Evolutionary conservation across 1,140 invertebrate genomes (phyloP), one percentile per base, ranked within the genome.

Genomic region (Lordiphosa mommai): DNA sequence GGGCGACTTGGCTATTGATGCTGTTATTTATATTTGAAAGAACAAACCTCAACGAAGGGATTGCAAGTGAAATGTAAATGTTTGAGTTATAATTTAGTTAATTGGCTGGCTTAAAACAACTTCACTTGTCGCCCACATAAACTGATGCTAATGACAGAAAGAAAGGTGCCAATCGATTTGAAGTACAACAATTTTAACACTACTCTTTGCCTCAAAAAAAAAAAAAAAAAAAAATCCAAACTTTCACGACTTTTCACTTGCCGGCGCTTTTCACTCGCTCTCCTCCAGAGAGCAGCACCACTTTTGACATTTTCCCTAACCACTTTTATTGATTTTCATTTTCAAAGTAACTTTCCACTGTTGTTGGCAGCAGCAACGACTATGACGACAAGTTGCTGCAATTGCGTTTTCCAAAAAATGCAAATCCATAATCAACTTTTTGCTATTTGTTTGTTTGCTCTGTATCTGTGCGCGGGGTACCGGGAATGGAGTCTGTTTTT

Each of bases 401-500:
- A 58, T 6, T 46, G 41, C 44, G 37, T 44, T 20, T 27, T 5
- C 17, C 51, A 44, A 27, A 61, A 66, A 61, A 56, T 56, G 57
- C 50, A 61, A 66, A 61, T 61, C 29, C 50, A 66, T 55, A 61
- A 55, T 66, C 58, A 61, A 49, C 29, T 61, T 50, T 56, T 13
- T 12, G 17, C 33, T 13, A 17, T 36, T 36, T 34, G 17, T 40
- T 17, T 44, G 41, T 44, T 44, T 44, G 23, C 23, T 27, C 23
- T 27, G n/a, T n/a, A n/a, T n/a, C n/a, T n/a, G n/a, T n/a, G n/a
- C n/a, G n/a, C n/a, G n/a, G n/a, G n/a, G n/a, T n/a, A n/a, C n/a
- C n/a, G n/a, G n/a, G n/a, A n/a, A n/a, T n/a, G n/a, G n/a, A n/a
- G 23, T 27, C 23, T 7, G 6, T 27, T 0, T 27, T 27, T 27